Evolutionary conservation across 23 tunicate species (phyloP), one percentile per base, ranked within the genome.

Genomic region (Botrylloides violaceus): DNA sequence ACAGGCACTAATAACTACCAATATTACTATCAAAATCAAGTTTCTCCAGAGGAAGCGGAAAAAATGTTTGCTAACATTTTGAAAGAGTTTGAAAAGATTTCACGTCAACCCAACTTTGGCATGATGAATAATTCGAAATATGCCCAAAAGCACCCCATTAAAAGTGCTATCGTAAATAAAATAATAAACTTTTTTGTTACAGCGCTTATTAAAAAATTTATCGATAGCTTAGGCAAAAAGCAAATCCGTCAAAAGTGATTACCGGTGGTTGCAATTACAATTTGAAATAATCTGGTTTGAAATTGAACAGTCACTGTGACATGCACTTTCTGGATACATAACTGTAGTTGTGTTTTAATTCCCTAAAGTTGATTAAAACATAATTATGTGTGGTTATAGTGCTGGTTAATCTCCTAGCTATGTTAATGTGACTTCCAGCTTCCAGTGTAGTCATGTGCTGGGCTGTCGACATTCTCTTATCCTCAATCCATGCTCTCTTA

Each of bases 61-160:
- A 79, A 82, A 66, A 24, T 82, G 28, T 76, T 82, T 57, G 33
- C 53, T 74, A 76, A 76, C 6, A 59, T 82, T 23, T 18, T 82
- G 26, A 49, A 66, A 56, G 81, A 66, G 25, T 82, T 75, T 76
- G 32, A 34, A 27, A 75, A 75, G 1, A 73, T 58, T 7, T 26
- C 64, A 6, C 64, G 30, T 22, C 28, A 21, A 6, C 35, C 20
- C 23, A 28, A 63, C 33, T 27, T 27, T 63, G 34, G 33, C n/a
- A 3, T 3, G 33, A 19, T 31, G 18, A 63, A 34, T 25, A 59
- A 26, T n/a, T 23, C 19, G 6, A 7, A 59, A 59, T 22, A 59
- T 22, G 29, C 29, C 19, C 64, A 59, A n/a, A 63, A 63, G 33
- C 32, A 63, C 29, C 35, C 35, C n/a, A 28, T 63, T 63, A 63